Base-by-base conservation (phyloP, 2,888 invertebrate genomes). In the Sphaeridia pumilis region DNA sequence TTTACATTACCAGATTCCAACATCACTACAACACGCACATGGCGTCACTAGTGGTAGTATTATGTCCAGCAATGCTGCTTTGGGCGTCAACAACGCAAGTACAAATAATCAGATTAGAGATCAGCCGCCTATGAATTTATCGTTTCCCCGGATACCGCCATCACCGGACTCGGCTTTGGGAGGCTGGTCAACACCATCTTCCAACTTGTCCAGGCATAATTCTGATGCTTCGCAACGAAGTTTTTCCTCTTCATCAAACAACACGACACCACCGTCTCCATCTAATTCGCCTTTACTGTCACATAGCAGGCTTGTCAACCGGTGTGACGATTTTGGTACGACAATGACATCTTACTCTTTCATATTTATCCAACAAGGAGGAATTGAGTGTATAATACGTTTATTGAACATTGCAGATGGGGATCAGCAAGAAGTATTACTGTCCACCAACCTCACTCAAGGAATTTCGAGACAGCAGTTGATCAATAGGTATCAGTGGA, bases 221-320 rank as follows among this genome's bases (percentile, higher is more conserved):
- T 65, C 65, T 21, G 62, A 60, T 45, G 59, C 65, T 43, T 63
- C 63, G 44, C 65, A 65, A 59, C 56, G 65, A 57, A 63, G 65
- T 55, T 65, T 65, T 43, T 65, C 65, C 22, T 65, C 65, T n/a
- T 65, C 65, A 3, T 65, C 65, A 4, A 65, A 65, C 52, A 65
- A 65, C 54, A 63, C 63, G 24, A 65, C 65, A 24, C 65, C 65
- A 22, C 65, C 65, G 5, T 65, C 65, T 20, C 65, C 65, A 41
- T 65, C 65, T 49, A 63, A 65, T 51, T 65, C 65, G 27, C 65
- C 65, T 21, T 58, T 63, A 17, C 53, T 65, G 20, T 60, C 63
- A 22, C 65, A 65, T 49, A 65, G 58, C 46, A 56, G 65, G 21
- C 59, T 65, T 45, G 61, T 63, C 34, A 64, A 64, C 53, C 62